Evolutionary conservation across 2,113 vertebrate species (phyloP).

Genomic region (Dromiciops gliroides): DNA sequence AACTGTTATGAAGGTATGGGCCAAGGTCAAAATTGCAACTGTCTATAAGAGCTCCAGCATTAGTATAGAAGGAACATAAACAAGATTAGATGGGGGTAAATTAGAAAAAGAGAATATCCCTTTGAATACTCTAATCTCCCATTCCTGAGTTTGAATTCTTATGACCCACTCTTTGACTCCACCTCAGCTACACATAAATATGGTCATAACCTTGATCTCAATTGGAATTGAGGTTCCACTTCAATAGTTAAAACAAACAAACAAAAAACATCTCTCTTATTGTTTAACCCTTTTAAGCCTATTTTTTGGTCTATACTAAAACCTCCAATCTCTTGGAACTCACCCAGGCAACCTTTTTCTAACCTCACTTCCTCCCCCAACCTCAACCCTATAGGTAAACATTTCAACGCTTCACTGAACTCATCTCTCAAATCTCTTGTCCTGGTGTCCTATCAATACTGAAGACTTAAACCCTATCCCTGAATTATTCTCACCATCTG

Average conservation of each 20-base stretch:
- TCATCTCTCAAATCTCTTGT: neutral
- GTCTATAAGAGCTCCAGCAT: neutral
- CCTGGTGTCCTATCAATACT: neutral
- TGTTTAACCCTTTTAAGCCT: neutral
- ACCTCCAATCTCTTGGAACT: neutral
- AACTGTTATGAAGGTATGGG: slow-evolving; percentile 27
- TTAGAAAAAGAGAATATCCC: slow-evolving; percentile 16
- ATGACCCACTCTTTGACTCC: neutral
- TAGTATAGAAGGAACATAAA: neutral
- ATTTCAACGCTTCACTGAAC: neutral
- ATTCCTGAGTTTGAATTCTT: neutral
- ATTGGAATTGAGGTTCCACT: too few relatives aligned
- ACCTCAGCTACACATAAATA: neutral
- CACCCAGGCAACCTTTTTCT: neutral
- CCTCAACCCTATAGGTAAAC: neutral
- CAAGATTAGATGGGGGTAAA: slow-evolving; percentile 7
- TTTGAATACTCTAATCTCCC: too few relatives aligned
- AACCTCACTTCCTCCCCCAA: neutral
- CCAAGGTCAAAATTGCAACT: neutral
- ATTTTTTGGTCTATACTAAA: neutral
- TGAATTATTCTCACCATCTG: neutral
- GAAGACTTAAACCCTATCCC: neutral
- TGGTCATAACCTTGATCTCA: neutral
- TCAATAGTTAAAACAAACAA: too few relatives aligned
- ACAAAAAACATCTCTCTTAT: too few relatives aligned